Conservation (phyloP, 2,888 invertebrate genomes). For the Coenonympha arcania region DNA sequence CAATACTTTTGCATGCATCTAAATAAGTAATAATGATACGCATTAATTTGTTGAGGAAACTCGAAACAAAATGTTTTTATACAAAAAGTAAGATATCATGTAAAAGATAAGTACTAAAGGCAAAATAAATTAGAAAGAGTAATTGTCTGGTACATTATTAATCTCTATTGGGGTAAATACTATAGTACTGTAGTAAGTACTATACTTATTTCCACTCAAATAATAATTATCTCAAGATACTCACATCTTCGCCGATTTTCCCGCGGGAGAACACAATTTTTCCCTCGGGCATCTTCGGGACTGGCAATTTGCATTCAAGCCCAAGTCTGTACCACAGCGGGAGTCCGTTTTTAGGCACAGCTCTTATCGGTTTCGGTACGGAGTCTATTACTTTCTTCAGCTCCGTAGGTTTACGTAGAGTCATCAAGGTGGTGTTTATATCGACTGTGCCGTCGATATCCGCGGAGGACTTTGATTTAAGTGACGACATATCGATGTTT, state of each 20-base stretch:
- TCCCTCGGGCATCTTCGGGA: slow-evolving; percentile 68
- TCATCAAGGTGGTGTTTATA: slow-evolving; percentile 55
- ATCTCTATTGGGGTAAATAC: too few relatives aligned
- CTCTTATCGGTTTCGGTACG: slow-evolving; percentile 58
- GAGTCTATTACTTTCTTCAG: slow-evolving; percentile 64
- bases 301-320: slow-evolving; percentile 70
- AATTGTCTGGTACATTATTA: too few relatives aligned
- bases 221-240: too few relatives aligned
- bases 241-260: slow-evolving; percentile 68
- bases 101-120: too few relatives aligned
- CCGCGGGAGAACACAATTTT: slow-evolving; percentile 69
- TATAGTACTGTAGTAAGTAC: too few relatives aligned
- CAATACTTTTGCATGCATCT: background rate
- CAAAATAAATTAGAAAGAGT: too few relatives aligned
- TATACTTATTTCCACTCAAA: too few relatives aligned
- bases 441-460: slow-evolving; percentile 44
- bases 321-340: slow-evolving; percentile 71
- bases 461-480: slow-evolving; percentile 25
- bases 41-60: background rate
- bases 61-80: background rate
- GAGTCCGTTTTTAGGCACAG: slow-evolving; percentile 67
- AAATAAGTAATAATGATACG: too few relatives aligned
- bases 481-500: slow-evolving; percentile 10
- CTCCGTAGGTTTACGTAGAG: slow-evolving; percentile 62
- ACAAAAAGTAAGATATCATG: background rate